phyloP scores from a whole-genome alignment of 2,113 vertebrate genomes.

The Crypturellus undulatus region DNA sequence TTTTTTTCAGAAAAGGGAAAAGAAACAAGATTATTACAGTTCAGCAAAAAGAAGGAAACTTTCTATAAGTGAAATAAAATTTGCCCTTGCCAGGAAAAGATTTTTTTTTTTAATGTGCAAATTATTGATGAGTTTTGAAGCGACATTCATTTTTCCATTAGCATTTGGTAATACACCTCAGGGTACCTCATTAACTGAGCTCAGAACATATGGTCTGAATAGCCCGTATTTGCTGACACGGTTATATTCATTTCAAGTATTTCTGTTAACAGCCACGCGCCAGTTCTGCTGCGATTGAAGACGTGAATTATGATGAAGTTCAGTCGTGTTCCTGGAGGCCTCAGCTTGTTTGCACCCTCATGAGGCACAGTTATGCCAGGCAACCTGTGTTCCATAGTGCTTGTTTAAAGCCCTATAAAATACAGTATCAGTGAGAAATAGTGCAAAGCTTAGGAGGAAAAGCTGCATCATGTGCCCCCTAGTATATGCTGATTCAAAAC shows the following conservation, averaged over 20 bases:
- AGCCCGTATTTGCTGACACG: constrained; percentile 24
- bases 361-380: background rate
- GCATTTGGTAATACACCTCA: constrained; percentile 9
- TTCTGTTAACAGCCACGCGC: background rate
- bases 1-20: background rate
- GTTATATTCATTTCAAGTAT: constrained; percentile 17
- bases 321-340: background rate
- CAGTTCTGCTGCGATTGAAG: constrained; percentile 34
- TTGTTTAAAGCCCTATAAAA: background rate
- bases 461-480: background rate
- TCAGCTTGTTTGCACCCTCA: constrained; percentile 33
- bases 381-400: background rate
- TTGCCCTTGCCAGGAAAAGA: background rate
- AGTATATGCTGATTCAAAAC: background rate
- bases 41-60: background rate
- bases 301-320: constrained; percentile 28
- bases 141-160: background rate
- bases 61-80: constrained; percentile 38
- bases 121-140: constrained; percentile 24
- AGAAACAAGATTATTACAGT: background rate
- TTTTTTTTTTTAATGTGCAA: background rate
- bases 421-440: background rate
- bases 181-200: background rate
- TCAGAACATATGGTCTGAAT: constrained; percentile 5
- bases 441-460: background rate